Evolutionary conservation across 2,113 vertebrate genomes (phyloP).

Genomic region (Okapia johnstoni): DNA sequence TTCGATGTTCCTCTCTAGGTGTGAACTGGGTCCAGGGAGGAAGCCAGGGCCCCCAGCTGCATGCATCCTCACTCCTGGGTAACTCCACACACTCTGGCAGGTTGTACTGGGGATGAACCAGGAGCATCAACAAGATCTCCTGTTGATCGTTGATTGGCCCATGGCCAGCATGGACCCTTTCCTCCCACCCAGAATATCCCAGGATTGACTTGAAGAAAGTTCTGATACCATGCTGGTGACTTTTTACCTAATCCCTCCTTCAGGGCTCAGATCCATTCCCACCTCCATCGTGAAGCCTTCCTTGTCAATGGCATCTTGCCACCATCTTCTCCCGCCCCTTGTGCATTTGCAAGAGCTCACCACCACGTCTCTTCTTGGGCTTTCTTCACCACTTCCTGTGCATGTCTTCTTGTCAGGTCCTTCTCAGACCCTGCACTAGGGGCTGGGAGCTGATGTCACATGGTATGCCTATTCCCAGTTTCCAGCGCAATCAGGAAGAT

Average conservation of each 20-base stretch:
- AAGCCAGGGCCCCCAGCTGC: neutral
- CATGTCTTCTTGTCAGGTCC: no score
- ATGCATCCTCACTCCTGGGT: neutral
- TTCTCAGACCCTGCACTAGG: neutral
- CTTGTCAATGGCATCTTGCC: neutral
- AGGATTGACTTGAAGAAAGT: neutral
- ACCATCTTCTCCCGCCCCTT: neutral
- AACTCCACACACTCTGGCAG: neutral
- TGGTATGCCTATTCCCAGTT: neutral
- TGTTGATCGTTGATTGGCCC: neutral
- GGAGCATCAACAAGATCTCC: neutral
- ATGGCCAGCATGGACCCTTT: no score
- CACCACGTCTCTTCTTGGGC: accelerated
- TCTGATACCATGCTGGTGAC: no score
- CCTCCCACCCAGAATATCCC: neutral
- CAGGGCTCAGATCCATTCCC: neutral
- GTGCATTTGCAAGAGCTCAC: neutral
- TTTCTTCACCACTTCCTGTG: neutral
- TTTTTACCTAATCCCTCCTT: neutral
- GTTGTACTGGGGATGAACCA: neutral
- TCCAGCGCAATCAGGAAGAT: neutral
- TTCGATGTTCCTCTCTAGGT: neutral
- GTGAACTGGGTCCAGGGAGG: neutral
- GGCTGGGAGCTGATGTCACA: accelerated
- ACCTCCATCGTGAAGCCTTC: neutral